A percentile compares a stretch with the other conserved stretches of the same genome.
Evolutionary conservation across 2,113 vertebrate genomes (phyloP).

Genomic region (Balaenoptera acutorostrata): DNA sequence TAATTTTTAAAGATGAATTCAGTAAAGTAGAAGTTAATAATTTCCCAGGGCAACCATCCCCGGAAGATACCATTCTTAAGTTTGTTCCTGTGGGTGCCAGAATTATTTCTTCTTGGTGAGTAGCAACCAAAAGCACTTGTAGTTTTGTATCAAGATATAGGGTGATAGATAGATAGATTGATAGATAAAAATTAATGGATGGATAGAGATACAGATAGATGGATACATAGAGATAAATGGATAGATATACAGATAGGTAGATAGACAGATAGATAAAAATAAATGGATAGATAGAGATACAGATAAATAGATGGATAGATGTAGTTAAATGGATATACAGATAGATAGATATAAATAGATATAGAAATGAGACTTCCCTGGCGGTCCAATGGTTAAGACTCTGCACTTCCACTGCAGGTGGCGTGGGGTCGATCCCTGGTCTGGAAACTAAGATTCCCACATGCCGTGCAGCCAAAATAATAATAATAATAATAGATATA

Average conservation of each 20-base stretch:
- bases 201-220: background rate
- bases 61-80: background rate
- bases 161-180: background rate
- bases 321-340: background rate
- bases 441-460: background rate
- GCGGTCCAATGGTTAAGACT: background rate
- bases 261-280: no score
- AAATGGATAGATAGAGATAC: background rate
- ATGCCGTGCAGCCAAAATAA: background rate
- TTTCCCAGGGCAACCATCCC: background rate
- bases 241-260: background rate
- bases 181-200: background rate
- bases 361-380: background rate
- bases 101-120: background rate
- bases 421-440: background rate
- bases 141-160: background rate
- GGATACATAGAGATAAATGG: background rate
- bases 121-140: background rate
- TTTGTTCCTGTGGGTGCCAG: background rate
- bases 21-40: background rate
- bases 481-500: background rate
- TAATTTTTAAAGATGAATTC: background rate
- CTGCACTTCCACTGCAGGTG: background rate
- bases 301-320: background rate
- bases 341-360: no score